phyloP scores from a whole-genome alignment of 2,797 vertebrate genomes.

The Xenops minutus region DNA sequence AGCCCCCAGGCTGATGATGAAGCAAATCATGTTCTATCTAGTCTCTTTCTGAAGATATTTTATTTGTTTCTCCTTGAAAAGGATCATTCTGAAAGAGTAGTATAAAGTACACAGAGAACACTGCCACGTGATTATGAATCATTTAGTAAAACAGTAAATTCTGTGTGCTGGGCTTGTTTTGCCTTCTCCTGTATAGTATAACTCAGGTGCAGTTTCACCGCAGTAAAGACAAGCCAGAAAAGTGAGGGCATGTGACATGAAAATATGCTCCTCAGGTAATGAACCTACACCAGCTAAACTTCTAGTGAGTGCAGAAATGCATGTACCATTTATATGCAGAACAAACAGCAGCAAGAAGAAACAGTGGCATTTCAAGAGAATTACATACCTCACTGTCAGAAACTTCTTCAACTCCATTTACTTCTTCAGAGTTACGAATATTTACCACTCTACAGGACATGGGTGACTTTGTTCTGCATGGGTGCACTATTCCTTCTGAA shows the following conservation, averaged over 20 bases:
- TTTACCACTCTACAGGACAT: not conserved
- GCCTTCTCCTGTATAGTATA: not conserved
- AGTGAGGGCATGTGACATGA: not conserved
- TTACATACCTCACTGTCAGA: not conserved
- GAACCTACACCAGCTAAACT: not conserved
- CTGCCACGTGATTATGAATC: not conserved
- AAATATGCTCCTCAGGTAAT: not conserved
- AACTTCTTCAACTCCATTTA: not conserved
- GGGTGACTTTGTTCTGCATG: not conserved
- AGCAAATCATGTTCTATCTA: not conserved
- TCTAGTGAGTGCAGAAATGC: not conserved
- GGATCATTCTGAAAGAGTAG: not conserved
- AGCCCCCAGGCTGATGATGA: not conserved
- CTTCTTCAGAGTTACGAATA: not conserved
- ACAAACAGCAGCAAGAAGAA: not conserved
- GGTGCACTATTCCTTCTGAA: not conserved
- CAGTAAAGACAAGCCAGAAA: not conserved
- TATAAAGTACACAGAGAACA: not conserved
- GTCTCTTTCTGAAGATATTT: not conserved
- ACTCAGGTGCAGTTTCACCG: not conserved
- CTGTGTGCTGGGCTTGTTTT: not conserved
- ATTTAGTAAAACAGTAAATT: not conserved
- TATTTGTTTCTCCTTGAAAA: not conserved
- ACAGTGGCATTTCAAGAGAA: not conserved
- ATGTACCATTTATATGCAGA: not conserved